Evolutionary conservation across 2,888 invertebrate genomes (phyloP), one percentile per base, ranked within the genome.

Genomic region (Therioaphis trifolii): DNA sequence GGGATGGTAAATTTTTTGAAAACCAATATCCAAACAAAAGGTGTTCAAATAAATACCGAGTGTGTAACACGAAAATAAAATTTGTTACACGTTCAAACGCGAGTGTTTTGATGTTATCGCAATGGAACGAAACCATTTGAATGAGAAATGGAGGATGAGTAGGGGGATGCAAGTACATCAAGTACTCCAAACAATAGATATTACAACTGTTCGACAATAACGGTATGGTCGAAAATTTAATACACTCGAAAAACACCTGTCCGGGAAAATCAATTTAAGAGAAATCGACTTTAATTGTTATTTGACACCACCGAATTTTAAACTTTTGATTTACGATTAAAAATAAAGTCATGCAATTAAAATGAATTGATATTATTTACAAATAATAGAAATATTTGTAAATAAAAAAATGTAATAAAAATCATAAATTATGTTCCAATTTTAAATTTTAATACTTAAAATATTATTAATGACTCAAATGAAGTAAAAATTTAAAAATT

Each of bases 51-150:
- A 78, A 68, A 52, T 68, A 77, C 49, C 29, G 7, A 68, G 35
- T 68, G 14, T 66, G 18, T 68, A 68, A 21, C 24, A 40, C 7
- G 21, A 52, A 52, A 68, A 78, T 68, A 68, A 66, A 77, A 66
- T 52, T 49, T 78, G 40, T 78, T 78, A 21, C 35, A 61, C 27
- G 24, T 27, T n/a, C 27, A 76, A 61, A 76, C 7, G 27, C 27
- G 15, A 52, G 21, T 29, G 9, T 21, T 66, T 5, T 24, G 52
- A 68, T 68, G 52, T 78, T 78, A 78, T 78, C 78, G 68, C 52
- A 78, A 78, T 40, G 52, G 68, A 78, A 78, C 40, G 18, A 68
- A 4, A 66, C 40, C 78, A 40, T 68, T 78, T 66, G 12, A 24
- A 40, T 68, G 15, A 49, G 29, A 66, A 77, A 66, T 4, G 14